Percentiles rank a stretch among this genome's conserved stretches.
Evolutionary conservation across 2,113 vertebrate genomes (phyloP).

Genomic region (Carollia perspicillata): DNA sequence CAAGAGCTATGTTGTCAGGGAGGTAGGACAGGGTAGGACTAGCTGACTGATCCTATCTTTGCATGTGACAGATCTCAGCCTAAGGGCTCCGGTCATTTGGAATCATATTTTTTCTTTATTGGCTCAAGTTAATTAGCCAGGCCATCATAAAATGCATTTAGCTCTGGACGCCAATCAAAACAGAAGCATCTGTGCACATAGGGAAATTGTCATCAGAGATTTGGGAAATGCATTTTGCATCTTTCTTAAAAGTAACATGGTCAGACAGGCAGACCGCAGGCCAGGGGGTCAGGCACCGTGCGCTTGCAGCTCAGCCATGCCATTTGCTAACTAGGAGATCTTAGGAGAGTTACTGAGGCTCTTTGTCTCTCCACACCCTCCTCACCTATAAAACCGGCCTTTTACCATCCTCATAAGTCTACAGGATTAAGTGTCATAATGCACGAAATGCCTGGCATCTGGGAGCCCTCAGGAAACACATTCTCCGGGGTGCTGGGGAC

Average conservation of each 20-base stretch:
- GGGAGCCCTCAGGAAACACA: neutral
- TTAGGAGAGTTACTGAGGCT: neutral
- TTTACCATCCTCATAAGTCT: neutral
- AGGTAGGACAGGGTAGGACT: neutral
- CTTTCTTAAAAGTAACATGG: neutral
- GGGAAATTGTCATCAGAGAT: neutral
- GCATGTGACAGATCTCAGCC: neutral
- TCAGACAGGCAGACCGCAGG: neutral
- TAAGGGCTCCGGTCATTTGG: neutral
- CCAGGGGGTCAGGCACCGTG: accelerated
- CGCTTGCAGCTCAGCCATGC: neutral
- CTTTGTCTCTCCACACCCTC: neutral
- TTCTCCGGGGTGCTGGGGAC: neutral
- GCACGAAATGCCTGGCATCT: neutral
- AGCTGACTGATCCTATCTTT: neutral
- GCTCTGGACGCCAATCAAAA: neutral
- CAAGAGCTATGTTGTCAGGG: neutral
- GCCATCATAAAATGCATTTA: neutral
- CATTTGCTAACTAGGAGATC: neutral
- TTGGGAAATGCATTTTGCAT: neutral
- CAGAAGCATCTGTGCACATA: neutral
- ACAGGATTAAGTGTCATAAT: neutral
- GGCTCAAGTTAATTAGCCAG: slow-evolving; percentile 12
- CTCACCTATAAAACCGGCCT: neutral
- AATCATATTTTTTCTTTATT: slow-evolving; percentile 15